Base-by-base conservation (phyloP, 2,888 invertebrate genomes). In the Phania funesta region DNA sequence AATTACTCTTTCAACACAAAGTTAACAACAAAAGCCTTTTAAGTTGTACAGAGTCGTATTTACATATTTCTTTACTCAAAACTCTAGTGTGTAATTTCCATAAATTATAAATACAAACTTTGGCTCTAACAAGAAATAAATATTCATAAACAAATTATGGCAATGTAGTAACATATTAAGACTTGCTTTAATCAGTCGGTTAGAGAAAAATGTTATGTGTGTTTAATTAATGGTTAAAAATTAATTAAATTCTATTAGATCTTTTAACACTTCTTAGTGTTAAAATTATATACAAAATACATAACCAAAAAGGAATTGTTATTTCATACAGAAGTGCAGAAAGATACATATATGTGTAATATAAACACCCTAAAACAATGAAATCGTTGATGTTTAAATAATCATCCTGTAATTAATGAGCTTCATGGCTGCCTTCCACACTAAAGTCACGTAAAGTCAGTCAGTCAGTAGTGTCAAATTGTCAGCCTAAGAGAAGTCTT, bases 341-440 rank as follows among this genome's bases (percentile, higher is more conserved):
- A 64, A n/a, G n/a, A n/a, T n/a, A n/a, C n/a, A n/a, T n/a, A n/a
- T n/a, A n/a, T n/a, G n/a, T n/a, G n/a, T n/a, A n/a, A n/a, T n/a
- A n/a, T n/a, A n/a, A n/a, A n/a, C n/a, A n/a, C n/a, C n/a, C n/a
- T n/a, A n/a, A n/a, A 24, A 56, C 26, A 46, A 46, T 74, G 54
- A 74, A 56, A 60, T 50, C 52, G 58, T 73, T 70, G 62, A 52
- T 54, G 64, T 38, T 73, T 50, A 65, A 80, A 70, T 62, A 80
- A 65, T 70, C 29, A 50, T 26, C 56, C 8, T 58, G 54, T 70
- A 68, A 80, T 75, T 58, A 75, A 80, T 80, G 44, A 58, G 13
- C 41, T 64, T 29, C 54, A 38, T 65, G 54, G 22, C 44, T 54
- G 54, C 13, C 22, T 44, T 22, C 8, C 26, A 50, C 20, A 7